Evolutionary conservation across 2,113 vertebrate species (phyloP), one percentile per base, ranked within the genome.

Genomic region (Labeo catla): DNA sequence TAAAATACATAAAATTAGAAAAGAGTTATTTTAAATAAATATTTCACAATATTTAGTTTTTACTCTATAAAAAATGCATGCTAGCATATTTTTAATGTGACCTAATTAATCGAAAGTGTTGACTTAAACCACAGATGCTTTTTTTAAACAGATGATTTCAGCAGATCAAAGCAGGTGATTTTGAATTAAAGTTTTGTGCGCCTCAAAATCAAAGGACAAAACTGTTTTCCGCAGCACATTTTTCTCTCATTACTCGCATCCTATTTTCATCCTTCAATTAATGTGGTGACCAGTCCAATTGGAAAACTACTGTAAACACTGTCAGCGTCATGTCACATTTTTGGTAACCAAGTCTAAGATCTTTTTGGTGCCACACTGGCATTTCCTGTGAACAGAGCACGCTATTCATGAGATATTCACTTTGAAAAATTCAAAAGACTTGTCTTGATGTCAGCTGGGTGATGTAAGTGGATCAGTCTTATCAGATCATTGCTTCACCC

Each of bases 371-470:
- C 78, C 34, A 11, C 39, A 81, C 85, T 92, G 93, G 91, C 83
- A 95, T 94, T 94, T 95, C 93, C 93, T 93, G 91, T 83, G 54
- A 89, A 92, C 88, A 94, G 92, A 93, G 89, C 83, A 81, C 82
- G 23, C 91, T 88, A 94, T 95, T 95, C 90, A 89, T 79, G 49
- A 70, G 47, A 84, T 86, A 82, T 90, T 93, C 86, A 90, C 93
- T 94, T 94, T 94, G 93, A 94, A 93, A 92, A 84, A 90, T 90
- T 80, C 49, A 83, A 76, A 82, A 84, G 90, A 91, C 87, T 43
- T 11, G 19, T 49, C 57, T 81, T 92, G 87, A 88, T 84, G 92
- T 87, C 84, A 80, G 81, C 16, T 11, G 70, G 49, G 36, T 88
- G 87, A 88, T 88, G 87, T 86, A 88, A 88, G 84, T 52, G 84